Evolutionary conservation across 2,797 vertebrate genomes (phyloP).

Genomic region (Pelochelys cantorii): DNA sequence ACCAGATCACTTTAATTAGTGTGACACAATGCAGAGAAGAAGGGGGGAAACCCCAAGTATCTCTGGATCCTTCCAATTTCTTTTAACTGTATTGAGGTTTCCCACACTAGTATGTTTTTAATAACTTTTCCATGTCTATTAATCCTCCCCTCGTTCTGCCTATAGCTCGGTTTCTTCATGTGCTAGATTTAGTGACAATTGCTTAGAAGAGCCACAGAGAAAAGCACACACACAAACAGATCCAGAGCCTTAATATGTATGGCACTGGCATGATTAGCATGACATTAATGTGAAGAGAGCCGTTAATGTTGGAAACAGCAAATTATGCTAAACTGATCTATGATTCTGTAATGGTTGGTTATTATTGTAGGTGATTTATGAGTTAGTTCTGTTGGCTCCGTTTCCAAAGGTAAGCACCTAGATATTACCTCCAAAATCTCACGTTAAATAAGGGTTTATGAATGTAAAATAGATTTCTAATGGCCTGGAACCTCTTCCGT

Average conservation of each 20-base stretch:
- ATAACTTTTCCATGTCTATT: not conserved
- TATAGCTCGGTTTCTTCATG: not conserved
- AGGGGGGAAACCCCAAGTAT: not conserved
- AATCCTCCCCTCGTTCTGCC: not conserved
- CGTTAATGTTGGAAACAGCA: not conserved
- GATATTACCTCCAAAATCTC: not conserved
- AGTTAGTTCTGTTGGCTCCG: not conserved
- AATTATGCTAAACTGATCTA: slow-evolving; percentile 12
- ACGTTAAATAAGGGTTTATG: not conserved
- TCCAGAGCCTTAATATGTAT: accelerated
- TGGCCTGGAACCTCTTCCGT: not conserved
- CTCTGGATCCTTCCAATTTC: not conserved
- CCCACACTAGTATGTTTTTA: not conserved
- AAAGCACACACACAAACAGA: not conserved
- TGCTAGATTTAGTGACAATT: not conserved
- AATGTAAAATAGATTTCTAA: not conserved
- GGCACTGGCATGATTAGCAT: accelerated
- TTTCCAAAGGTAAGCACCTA: not conserved
- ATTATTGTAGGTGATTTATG: slow-evolving; percentile 33
- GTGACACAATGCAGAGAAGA: not conserved
- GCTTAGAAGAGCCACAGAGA: not conserved
- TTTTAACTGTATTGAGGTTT: not conserved
- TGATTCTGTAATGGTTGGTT: slow-evolving; percentile 32
- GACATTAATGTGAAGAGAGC: accelerated
- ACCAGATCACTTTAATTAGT: not conserved